Conservation (phyloP, 1,140 invertebrate species). For the Platorchestia sp. region DNA sequence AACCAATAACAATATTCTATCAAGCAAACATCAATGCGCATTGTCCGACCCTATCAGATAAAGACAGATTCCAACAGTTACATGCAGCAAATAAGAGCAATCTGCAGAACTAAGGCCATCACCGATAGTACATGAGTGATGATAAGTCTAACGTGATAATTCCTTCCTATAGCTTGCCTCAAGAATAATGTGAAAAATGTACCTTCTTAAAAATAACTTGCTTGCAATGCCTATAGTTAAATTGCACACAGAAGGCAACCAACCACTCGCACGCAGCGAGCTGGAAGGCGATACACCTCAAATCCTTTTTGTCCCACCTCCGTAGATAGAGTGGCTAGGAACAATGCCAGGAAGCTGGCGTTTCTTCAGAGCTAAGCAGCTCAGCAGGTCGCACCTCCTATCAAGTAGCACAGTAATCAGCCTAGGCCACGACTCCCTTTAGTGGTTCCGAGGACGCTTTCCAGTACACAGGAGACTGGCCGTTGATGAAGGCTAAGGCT, state of each 20-base stretch:
- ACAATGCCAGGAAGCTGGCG: constrained; percentile 48
- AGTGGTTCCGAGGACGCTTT: not conserved
- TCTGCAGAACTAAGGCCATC: not conserved
- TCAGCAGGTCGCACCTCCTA: constrained; percentile 9
- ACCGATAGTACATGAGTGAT: not conserved
- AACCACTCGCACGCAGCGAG: not conserved
- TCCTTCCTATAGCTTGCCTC: too few species aligned
- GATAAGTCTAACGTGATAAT: too few species aligned
- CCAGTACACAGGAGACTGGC: not conserved
- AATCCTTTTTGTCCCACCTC: constrained; percentile 20
- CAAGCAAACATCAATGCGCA: not conserved
- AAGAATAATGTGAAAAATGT: too few species aligned
- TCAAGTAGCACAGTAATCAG: not conserved
- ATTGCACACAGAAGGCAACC: not conserved
- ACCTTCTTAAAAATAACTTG: too few species aligned
- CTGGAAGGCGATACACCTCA: constrained; percentile 20
- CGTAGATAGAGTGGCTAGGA: constrained; percentile 8
- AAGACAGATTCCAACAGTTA: not conserved
- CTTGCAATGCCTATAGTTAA: not conserved
- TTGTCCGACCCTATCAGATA: too few species aligned
- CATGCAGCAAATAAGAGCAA: not conserved
- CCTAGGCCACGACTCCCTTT: not conserved
- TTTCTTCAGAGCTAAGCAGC: constrained; percentile 26
- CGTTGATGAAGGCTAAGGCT: not conserved
- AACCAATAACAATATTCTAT: not conserved